Base-by-base conservation (phyloP, 2,113 vertebrate species). In the Pungitius pungitius region DNA sequence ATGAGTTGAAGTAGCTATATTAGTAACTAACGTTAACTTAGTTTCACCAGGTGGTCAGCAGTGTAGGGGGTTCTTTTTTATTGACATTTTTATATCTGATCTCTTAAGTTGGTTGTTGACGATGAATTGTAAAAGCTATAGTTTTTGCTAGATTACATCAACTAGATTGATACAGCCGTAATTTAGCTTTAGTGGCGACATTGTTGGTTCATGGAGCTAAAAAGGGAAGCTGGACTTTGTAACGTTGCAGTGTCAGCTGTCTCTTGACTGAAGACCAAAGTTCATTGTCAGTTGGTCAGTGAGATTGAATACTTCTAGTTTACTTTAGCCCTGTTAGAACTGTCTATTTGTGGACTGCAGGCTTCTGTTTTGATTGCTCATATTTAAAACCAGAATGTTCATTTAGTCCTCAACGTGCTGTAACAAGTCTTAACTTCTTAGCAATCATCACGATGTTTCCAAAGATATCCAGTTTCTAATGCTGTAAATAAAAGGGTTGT, bases 181-280 rank as follows among this genome's bases (percentile, higher is more conserved):
- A 20, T 49, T 49, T 7, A 5, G 49, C 33, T 35, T 35, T 5
- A 57, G 57, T 0, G 56, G 49, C 33, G 6, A n/a, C 1, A 17
- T n/a, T 33, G 47, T 42, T 10, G 22, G 24, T 22, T 27, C 57
- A 30, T 37, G 42, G 6, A 27, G 18, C 14, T 35, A 5, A 18
- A 12, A 17, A 13, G 20, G 2, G 1, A 7, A n/a, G 10, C 20
- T 84, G 85, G 77, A 88, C 88, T 88, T 89, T 86, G 73, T 27
- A 10, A 12, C 20, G 3, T 22, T 22, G 57, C 81, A 42, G 1
- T 33, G 35, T 45, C n/a, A 40, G 11, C 8, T 67, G 57, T 71
- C 6, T 63, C 8, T 47, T 64, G 33, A 35, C 20, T 39, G 24
- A 52, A 27, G 77, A 59, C 2, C 81, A 89, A 88, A 87, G 89